Base-by-base conservation (phyloP, 2,888 invertebrate genomes). In the Electrophaes corylata region DNA sequence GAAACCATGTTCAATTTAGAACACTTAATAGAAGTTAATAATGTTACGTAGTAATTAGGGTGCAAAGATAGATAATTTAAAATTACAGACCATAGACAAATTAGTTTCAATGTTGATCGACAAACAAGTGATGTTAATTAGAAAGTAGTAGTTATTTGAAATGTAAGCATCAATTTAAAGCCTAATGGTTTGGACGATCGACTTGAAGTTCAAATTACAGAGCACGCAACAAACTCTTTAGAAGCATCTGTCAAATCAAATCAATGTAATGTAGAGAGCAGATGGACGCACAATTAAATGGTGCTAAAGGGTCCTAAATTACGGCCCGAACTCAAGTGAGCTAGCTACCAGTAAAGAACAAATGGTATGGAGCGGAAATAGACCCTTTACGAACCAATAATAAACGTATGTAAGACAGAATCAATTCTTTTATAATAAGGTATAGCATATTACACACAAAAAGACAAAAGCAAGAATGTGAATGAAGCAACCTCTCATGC, bases 261-360 rank as follows among this genome's bases (percentile, higher is more conserved):
- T 44, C 62, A 67, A 67, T 64, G 60, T 71, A 73, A 78, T 77
- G 75, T 66, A 44, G 65, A 57, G 78, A 79, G 72, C 86, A 85
- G 83, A 85, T 85, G 85, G 79, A 75, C 76, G 71, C 74, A 76
- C 76, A 76, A 76, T 72, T 23, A 49, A 53, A 53, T 43, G 18
- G 33, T 45, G 37, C 50, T 47, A 12, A 14, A 54, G 39, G 37
- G 51, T 43, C 51, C 50, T 39, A 23, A 54, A 60, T 50, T 59
- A 55, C 45, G 49, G 29, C 46, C 43, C 18, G 44, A 46, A 18
- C n/a, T 50, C 16, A 45, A 54, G 41, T 59, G 45, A 35, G 23
- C 54, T 31, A 35, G 23, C 54, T 31, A 4, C 18, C 4, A 37
- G 6, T 11, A 11, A 50, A 14, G 41, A 23, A 55, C 41, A 51